Evolutionary conservation across 2,113 vertebrate genomes (phyloP).

Genomic region (Mobula birostris): DNA sequence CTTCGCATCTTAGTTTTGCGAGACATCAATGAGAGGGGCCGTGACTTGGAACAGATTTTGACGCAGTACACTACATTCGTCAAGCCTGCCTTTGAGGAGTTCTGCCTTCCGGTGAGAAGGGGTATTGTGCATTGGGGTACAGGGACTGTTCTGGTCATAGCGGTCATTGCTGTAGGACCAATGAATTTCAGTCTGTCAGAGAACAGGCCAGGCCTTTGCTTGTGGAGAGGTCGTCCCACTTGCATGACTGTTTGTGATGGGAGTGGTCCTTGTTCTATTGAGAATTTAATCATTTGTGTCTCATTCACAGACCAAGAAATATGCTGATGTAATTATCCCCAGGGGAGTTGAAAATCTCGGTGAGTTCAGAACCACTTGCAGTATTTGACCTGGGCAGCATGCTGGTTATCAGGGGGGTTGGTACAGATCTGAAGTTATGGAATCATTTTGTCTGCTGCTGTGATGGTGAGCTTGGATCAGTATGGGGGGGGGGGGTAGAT

Average conservation of each 20-base stretch:
- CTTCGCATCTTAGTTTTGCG: constrained; percentile 14
- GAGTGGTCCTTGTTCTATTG: no score
- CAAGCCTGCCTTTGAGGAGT: constrained; percentile 40
- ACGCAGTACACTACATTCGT: constrained; percentile 39
- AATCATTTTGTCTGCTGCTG: no score
- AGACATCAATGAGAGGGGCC: constrained; percentile 35
- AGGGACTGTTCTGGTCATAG: background rate
- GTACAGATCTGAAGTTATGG: constrained; percentile 22
- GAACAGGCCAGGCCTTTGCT: no score
- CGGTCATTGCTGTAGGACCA: no score
- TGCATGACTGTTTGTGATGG: no score
- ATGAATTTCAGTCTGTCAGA: no score
- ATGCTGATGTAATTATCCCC: constrained; percentile 94
- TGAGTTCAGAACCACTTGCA: constrained; percentile 49
- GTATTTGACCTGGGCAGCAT: no score
- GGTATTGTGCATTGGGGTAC: background rate
- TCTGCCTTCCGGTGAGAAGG: constrained; percentile 39
- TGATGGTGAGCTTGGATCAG: no score
- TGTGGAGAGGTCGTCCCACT: no score
- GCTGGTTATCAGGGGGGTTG: background rate
- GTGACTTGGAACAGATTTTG: constrained; percentile 38
- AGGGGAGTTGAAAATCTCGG: constrained; percentile 90
- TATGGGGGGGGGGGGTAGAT: background rate
- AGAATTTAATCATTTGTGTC: no score
- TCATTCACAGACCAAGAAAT: constrained; percentile 83